These are phyloP conservation scores for Drosophila borealis DNA, from an alignment of 2,888 invertebrate species.

Conservation along the genomic window DNA sequence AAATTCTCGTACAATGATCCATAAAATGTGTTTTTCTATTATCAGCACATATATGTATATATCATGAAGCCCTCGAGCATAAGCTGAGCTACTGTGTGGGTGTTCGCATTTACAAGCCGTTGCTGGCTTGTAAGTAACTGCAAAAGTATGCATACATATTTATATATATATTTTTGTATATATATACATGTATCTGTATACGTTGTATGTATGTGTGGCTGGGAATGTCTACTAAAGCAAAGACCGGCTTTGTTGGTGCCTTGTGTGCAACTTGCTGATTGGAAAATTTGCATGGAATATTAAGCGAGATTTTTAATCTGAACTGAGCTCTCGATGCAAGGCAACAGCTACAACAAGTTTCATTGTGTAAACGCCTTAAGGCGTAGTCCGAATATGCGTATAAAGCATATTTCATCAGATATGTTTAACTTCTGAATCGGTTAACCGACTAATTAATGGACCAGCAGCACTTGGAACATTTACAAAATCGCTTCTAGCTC, in stretches of 20 bases:
- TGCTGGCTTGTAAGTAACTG: conserved; percentile 20
- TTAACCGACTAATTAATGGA: not conserved
- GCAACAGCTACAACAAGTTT: conserved; percentile 23
- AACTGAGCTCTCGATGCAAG: conserved; percentile 25
- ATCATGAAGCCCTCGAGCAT: conserved; percentile 28
- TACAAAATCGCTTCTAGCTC: not conserved
- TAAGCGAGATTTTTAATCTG: conserved; percentile 39
- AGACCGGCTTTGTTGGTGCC: conserved; percentile 43
- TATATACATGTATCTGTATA: not conserved
- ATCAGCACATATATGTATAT: not conserved
- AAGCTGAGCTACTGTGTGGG: conserved; percentile 36
- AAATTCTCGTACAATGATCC: not conserved
- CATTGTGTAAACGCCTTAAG: conserved; percentile 16
- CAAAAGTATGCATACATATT: conserved; percentile 10
- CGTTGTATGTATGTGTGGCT: conserved; percentile 18
- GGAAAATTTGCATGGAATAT: conserved; percentile 48
- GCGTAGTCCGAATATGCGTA: conserved; percentile 8
- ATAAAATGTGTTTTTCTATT: not conserved
- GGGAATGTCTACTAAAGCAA: conserved; percentile 31
- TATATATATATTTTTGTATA: conserved; percentile 4
- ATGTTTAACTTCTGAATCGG: not conserved
- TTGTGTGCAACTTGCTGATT: conserved; percentile 27
- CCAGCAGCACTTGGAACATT: not conserved
- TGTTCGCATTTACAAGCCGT: conserved; percentile 40
- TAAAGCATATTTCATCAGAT: conserved; percentile 1